Evolutionary conservation across 2,797 vertebrate genomes (phyloP).

Genomic region (Uromys caudimaculatus): DNA sequence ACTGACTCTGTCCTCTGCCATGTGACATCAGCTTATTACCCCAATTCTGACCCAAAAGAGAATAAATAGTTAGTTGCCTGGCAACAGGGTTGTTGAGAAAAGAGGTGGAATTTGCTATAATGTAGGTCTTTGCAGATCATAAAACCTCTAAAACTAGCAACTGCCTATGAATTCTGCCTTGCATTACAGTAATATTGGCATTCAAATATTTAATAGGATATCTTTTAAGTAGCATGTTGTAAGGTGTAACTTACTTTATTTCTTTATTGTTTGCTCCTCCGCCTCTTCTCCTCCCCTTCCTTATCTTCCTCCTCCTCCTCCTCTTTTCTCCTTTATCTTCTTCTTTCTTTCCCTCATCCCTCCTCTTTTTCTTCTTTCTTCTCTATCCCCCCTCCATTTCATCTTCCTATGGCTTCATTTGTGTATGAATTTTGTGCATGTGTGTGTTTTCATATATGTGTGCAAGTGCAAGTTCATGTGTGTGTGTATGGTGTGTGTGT

Average conservation of each 20-base stretch:
- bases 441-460: no score
- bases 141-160: constrained; percentile 59
- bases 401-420: background rate
- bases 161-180: background rate
- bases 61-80: constrained; percentile 76
- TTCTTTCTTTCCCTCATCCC: background rate
- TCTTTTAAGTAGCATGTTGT: background rate
- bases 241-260: background rate
- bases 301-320: background rate
- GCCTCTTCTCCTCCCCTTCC: background rate
- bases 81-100: constrained; percentile 64
- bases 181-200: constrained; percentile 4
- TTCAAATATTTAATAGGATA: constrained; percentile 18
- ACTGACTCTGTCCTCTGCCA: constrained; percentile 55
- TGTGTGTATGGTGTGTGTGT: background rate
- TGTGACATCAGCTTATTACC: constrained; percentile 61
- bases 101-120: constrained; percentile 61
- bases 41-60: constrained; percentile 68
- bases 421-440: background rate
- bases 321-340: background rate
- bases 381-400: no score
- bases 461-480: no score
- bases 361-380: background rate
- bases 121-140: constrained; percentile 56
- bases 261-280: background rate